Conservation (phyloP, 2,797 vertebrate genomes). For the Mormyrops attenuatus region DNA sequence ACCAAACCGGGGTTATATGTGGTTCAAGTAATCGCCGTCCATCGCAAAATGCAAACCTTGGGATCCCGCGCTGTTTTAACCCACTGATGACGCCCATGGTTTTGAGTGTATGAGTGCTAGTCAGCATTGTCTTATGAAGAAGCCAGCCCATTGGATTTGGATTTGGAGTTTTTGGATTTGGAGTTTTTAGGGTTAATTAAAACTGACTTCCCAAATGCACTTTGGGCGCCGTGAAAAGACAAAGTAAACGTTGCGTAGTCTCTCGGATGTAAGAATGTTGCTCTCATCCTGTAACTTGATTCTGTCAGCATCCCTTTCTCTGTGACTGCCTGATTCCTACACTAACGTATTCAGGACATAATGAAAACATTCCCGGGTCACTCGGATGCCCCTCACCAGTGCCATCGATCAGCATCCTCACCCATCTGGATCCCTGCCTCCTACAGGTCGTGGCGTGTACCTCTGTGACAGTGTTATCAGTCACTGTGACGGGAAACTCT, state of each 20-base stretch:
- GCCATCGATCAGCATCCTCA: background rate
- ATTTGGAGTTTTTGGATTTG: background rate
- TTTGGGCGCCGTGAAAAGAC: background rate
- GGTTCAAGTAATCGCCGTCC: background rate
- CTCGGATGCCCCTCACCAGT: background rate
- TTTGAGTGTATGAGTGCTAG: background rate
- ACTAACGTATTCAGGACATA: background rate
- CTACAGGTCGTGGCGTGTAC: background rate
- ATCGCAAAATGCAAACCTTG: background rate
- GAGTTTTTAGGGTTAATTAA: background rate
- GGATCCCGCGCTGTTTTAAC: background rate
- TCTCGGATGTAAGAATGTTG: background rate
- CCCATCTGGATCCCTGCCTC: background rate
- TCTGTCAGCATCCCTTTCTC: background rate
- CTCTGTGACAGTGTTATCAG: background rate
- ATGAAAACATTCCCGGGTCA: background rate
- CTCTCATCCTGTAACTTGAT: background rate
- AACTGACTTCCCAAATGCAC: background rate
- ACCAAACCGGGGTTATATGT: background rate
- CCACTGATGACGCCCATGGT: background rate
- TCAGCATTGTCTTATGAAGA: background rate
- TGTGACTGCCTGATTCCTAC: background rate
- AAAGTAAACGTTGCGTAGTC: background rate
- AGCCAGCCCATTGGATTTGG: background rate
- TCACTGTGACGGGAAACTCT: background rate